Evolutionary conservation across 2,888 invertebrate species (phyloP).

Genomic region (Ypsolopha sequella): DNA sequence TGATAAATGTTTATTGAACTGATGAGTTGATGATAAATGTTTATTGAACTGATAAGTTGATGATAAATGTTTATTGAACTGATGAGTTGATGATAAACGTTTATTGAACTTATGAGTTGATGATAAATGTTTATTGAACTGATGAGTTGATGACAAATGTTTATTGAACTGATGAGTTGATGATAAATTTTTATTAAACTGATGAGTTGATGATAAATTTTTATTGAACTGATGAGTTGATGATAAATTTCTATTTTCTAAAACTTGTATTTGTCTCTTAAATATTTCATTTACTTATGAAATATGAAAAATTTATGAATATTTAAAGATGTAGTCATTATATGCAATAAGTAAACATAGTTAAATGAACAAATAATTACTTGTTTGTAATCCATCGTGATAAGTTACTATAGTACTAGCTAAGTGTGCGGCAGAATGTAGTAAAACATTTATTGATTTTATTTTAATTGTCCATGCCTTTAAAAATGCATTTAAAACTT

Average conservation of each 20-base stretch:
- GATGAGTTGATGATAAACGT: not conserved
- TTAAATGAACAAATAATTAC: constrained; percentile 43
- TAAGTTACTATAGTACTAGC: not conserved
- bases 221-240: not conserved
- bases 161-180: not conserved
- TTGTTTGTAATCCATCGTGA: constrained; percentile 36
- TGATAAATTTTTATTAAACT: not conserved
- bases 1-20: not conserved
- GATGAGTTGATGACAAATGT: not conserved
- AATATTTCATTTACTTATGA: not conserved
- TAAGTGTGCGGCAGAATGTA: not conserved
- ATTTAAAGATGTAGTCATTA: constrained; percentile 56
- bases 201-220: not conserved
- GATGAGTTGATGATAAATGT: not conserved
- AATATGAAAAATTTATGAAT: constrained; percentile 10
- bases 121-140: too few species aligned
- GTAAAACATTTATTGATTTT: too few species aligned
- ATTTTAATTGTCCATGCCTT: too few species aligned
- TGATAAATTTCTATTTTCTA: not conserved
- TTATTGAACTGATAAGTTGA: too few species aligned
- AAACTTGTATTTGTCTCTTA: not conserved
- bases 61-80: too few species aligned
- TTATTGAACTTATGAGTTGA: too few species aligned
- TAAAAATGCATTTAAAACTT: too few species aligned
- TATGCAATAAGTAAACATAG: constrained; percentile 52